These are phyloP conservation scores for Aphaenogaster rudis DNA, from an alignment of 1,140 invertebrate species.

Conservation along the genomic window DNA sequence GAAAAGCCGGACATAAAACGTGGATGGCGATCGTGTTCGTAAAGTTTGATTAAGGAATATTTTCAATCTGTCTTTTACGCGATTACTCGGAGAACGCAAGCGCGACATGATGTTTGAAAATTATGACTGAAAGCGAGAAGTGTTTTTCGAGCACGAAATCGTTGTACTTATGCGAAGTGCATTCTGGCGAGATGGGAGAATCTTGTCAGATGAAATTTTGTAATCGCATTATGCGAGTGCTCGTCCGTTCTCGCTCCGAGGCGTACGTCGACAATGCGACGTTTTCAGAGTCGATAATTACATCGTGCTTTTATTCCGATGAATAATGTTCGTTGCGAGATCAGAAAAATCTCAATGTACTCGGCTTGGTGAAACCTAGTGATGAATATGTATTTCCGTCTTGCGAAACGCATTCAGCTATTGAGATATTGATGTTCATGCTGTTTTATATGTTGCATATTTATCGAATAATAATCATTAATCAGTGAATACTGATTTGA, in stretches of 20 bases:
- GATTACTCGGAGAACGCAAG: not conserved
- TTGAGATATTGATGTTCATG: slow-evolving; percentile 3
- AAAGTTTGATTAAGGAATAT: not conserved
- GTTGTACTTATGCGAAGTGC: slow-evolving; percentile 43
- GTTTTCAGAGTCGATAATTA: slow-evolving; percentile 64
- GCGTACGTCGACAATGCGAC: slow-evolving; percentile 38
- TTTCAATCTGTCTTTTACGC: slow-evolving; percentile 1
- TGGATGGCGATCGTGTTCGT: not conserved
- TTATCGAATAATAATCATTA: not conserved
- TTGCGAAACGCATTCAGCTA: not conserved
- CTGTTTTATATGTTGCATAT: not conserved
- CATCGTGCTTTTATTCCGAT: slow-evolving; percentile 23
- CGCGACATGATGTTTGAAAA: slow-evolving; percentile 18
- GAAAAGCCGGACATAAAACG: not conserved
- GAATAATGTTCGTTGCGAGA: not conserved
- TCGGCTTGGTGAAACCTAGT: not conserved
- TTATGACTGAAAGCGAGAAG: slow-evolving; percentile 38
- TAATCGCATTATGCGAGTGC: slow-evolving; percentile 63
- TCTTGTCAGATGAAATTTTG: slow-evolving; percentile 56
- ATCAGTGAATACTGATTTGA: not conserved
- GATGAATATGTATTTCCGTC: not conserved
- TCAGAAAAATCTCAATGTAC: slow-evolving; percentile 4
- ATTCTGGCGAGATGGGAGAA: slow-evolving; percentile 61
- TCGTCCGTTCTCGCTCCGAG: slow-evolving; percentile 9
- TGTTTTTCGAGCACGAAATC: slow-evolving; percentile 43